A percentile compares a stretch with the other conserved stretches of the same genome.
These are phyloP conservation scores for Rostratula benghalensis DNA, from an alignment of 2,113 vertebrate genomes.

Conservation along the genomic window DNA sequence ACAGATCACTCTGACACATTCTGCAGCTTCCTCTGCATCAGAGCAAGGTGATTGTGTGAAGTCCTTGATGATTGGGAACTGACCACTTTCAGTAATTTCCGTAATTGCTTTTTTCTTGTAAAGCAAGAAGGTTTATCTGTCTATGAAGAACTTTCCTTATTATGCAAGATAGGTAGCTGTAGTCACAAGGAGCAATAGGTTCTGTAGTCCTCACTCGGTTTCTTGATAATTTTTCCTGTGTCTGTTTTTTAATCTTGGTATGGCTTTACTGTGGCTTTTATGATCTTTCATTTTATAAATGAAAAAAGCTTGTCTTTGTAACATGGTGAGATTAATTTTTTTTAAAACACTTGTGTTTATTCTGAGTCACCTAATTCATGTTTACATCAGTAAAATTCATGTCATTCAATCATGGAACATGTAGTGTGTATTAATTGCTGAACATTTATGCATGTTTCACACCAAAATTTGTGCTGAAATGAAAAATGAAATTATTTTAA, in stretches of 20 bases:
- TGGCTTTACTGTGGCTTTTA: neutral
- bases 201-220: neutral
- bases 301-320: neutral
- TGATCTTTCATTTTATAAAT: neutral
- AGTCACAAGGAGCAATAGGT: neutral
- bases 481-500: too few relatives aligned
- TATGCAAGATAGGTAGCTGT: neutral
- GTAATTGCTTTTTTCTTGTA: neutral
- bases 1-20: neutral
- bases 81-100: conserved; percentile 11
- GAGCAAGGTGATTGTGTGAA: neutral
- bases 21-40: neutral
- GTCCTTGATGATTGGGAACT: conserved; percentile 22
- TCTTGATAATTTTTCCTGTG: neutral
- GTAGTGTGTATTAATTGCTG: neutral
- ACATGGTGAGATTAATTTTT: neutral
- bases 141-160: neutral
- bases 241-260: neutral
- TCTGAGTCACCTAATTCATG: neutral
- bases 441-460: neutral
- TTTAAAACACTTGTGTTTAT: neutral
- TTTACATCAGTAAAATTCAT: neutral
- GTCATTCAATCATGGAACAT: neutral
- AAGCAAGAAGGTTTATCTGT: neutral
- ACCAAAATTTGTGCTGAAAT: neutral